Conservation (phyloP, 2,113 vertebrate species). For the Myotis brandtii region DNA sequence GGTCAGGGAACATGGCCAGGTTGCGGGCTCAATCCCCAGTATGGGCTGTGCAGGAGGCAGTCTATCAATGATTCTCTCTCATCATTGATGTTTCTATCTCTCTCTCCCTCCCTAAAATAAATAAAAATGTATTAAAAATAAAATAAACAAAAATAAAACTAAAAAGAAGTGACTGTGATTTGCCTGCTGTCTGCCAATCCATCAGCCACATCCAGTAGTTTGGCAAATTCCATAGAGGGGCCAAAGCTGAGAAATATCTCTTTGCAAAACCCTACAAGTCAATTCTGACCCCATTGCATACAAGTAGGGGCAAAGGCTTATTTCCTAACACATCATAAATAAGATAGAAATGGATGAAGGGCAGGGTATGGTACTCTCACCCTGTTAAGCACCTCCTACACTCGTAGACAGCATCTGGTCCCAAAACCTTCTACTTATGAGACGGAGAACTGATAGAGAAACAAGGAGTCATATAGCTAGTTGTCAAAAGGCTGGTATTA, state of each 20-base stretch:
- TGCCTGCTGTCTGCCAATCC: conserved; percentile 14
- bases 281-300: background rate
- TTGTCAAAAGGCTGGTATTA: conserved; percentile 5
- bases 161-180: conserved; percentile 29
- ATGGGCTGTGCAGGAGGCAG: too few species aligned
- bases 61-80: too few species aligned
- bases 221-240: background rate
- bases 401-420: background rate
- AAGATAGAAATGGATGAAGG: background rate
- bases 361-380: background rate
- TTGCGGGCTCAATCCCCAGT: too few species aligned
- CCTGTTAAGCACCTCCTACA: background rate
- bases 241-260: conserved; percentile 24
- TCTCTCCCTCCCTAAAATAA: too few species aligned
- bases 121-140: too few species aligned
- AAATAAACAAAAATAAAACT: too few species aligned
- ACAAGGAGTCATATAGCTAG: background rate
- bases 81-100: too few species aligned
- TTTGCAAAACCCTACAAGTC: conserved; percentile 21
- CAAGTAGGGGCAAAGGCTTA: background rate
- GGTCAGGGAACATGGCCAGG: too few species aligned
- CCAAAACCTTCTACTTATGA: background rate
- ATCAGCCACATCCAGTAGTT: background rate
- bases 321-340: background rate
- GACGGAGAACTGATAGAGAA: background rate